These are phyloP conservation scores for Pedetes capensis DNA, from an alignment of 2,113 vertebrate genomes.

Conservation along the genomic window DNA sequence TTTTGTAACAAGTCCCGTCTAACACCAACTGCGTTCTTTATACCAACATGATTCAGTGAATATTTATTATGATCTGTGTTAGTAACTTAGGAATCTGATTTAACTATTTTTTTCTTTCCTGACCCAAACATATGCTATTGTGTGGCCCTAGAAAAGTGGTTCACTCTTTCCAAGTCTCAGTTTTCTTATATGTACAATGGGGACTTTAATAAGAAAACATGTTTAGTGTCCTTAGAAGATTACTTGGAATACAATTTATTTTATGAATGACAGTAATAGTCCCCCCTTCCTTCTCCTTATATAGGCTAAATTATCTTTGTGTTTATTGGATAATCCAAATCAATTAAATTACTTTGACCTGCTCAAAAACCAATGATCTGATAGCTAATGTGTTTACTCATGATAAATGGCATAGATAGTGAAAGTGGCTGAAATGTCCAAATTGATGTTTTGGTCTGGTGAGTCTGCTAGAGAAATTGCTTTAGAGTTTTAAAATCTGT, in stretches of 20 bases:
- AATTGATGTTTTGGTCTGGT: not conserved
- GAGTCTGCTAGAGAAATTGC: not conserved
- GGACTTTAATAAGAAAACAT: not conserved
- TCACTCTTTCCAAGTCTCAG: not conserved
- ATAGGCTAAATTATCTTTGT: not conserved
- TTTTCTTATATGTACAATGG: not conserved
- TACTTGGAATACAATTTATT: not conserved
- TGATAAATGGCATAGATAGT: not conserved
- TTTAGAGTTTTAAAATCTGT: not conserved
- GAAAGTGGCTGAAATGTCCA: not conserved
- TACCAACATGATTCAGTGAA: not conserved
- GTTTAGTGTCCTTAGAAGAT: not conserved
- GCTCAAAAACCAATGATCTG: not conserved
- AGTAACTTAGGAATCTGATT: not conserved
- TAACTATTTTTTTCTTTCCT: not conserved
- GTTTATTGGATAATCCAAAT: constrained; percentile 7
- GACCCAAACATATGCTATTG: not conserved
- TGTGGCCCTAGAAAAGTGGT: not conserved
- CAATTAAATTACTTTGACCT: not conserved
- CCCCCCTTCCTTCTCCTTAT: not conserved
- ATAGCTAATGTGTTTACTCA: not conserved
- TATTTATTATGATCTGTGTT: not conserved
- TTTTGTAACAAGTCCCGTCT: no score
- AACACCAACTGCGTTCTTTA: not conserved
- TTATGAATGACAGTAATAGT: not conserved